Conservation (phyloP, 2,888 invertebrate species). For the Lydus trimaculatus region DNA sequence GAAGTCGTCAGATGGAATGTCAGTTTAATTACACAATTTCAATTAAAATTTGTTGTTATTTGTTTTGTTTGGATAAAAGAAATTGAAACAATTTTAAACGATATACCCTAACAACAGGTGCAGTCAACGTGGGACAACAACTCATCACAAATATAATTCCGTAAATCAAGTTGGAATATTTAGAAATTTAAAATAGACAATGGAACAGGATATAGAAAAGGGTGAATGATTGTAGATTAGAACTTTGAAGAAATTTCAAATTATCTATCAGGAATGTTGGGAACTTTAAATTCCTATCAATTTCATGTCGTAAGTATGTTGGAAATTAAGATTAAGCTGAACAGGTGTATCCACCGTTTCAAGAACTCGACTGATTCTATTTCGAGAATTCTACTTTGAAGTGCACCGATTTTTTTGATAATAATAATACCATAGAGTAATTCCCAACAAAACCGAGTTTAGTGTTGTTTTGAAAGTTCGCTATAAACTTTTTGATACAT, state of each 20-base stretch:
- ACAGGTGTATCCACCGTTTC: background rate
- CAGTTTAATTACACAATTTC: constrained; percentile 5
- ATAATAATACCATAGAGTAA: background rate
- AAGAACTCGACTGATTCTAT: background rate
- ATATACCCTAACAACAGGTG: constrained; percentile 23
- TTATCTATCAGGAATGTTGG: background rate
- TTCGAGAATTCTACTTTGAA: background rate
- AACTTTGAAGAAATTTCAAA: background rate
- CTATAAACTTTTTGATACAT: background rate
- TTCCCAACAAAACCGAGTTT: background rate
- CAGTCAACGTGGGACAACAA: constrained; percentile 22
- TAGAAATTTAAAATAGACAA: background rate
- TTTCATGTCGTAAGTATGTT: background rate
- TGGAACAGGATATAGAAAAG: background rate
- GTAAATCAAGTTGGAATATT: background rate
- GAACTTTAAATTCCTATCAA: background rate
- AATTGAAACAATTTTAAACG: constrained; percentile 1
- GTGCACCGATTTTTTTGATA: background rate
- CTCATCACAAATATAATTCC: background rate
- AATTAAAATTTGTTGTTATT: background rate
- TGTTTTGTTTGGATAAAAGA: background rate
- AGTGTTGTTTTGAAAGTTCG: background rate
- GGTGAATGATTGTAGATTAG: background rate
- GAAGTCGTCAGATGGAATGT: background rate
- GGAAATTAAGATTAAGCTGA: background rate